Percentiles rank a stretch among this genome's conserved stretches.
These are phyloP conservation scores for Falcaria lacertinaria DNA, from an alignment of 2,888 invertebrate genomes.

Conservation along the genomic window DNA sequence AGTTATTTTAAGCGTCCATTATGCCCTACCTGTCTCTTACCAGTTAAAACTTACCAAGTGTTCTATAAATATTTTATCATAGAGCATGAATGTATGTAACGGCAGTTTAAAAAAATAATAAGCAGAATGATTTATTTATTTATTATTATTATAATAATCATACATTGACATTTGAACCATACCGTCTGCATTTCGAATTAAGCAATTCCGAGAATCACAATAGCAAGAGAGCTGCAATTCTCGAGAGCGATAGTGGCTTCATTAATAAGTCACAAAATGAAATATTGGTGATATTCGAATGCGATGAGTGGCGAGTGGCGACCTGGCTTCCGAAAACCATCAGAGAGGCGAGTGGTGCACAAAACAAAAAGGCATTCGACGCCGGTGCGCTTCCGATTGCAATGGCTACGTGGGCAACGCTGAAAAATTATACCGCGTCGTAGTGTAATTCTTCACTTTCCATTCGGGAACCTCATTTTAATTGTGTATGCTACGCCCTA, in stretches of 20 bases:
- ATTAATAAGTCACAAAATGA: slow-evolving; percentile 62
- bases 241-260: slow-evolving; percentile 32
- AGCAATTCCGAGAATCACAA: not conserved
- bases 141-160: no score
- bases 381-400: slow-evolving; percentile 74
- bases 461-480: slow-evolving; percentile 21
- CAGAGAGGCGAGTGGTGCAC: slow-evolving; percentile 48
- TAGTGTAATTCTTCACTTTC: slow-evolving; percentile 45
- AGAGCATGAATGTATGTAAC: no score
- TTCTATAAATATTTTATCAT: no score
- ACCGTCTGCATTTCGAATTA: no score
- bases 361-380: slow-evolving; percentile 71
- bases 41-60: no score
- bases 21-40: no score
- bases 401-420: slow-evolving; percentile 68
- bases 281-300: slow-evolving; percentile 65
- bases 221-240: not conserved
- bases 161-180: no score
- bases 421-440: slow-evolving; percentile 72
- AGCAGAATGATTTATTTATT: no score
- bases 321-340: slow-evolving; percentile 74
- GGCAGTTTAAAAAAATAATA: no score
- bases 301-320: slow-evolving; percentile 41
- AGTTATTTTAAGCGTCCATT: no score
- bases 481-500: slow-evolving; percentile 21